Evolutionary conservation across 2,113 vertebrate species (phyloP).

Genomic region (Dasyprocta punctata): DNA sequence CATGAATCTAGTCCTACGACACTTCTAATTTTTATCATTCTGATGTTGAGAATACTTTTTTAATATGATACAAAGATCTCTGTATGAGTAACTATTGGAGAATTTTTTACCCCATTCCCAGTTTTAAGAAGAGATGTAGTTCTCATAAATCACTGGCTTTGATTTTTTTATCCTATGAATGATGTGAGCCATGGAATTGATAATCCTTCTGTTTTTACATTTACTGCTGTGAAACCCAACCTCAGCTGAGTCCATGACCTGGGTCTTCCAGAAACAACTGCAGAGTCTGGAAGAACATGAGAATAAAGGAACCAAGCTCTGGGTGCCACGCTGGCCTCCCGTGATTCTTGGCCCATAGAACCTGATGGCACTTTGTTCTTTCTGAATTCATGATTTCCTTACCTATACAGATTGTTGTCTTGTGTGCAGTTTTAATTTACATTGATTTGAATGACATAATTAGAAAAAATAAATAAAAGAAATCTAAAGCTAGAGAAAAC

Average conservation of each 20-base stretch:
- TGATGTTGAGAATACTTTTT: not conserved
- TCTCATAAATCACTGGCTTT: conserved; percentile 8
- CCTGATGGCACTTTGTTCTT: not conserved
- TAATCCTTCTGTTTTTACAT: not conserved
- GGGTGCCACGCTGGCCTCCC: not conserved
- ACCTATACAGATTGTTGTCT: not conserved
- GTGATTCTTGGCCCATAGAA: not conserved
- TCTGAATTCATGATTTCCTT: not conserved
- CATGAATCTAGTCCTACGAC: not conserved
- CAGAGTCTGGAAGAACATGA: not conserved
- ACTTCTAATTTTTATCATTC: not conserved
- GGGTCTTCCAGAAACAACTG: not conserved
- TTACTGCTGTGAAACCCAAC: not conserved
- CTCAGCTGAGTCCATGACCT: not conserved
- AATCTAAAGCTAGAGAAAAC: not conserved
- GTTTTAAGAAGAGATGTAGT: conserved; percentile 10
- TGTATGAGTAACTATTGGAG: not conserved
- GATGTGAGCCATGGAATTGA: not conserved
- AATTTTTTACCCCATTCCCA: not conserved
- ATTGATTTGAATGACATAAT: not conserved
- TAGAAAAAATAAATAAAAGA: not conserved
- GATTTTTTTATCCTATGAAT: not conserved
- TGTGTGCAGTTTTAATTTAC: not conserved
- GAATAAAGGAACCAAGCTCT: not conserved
- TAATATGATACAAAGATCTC: not conserved